phyloP scores from a whole-genome alignment of 2,888 invertebrate genomes.

The Harpalus rufipes region DNA sequence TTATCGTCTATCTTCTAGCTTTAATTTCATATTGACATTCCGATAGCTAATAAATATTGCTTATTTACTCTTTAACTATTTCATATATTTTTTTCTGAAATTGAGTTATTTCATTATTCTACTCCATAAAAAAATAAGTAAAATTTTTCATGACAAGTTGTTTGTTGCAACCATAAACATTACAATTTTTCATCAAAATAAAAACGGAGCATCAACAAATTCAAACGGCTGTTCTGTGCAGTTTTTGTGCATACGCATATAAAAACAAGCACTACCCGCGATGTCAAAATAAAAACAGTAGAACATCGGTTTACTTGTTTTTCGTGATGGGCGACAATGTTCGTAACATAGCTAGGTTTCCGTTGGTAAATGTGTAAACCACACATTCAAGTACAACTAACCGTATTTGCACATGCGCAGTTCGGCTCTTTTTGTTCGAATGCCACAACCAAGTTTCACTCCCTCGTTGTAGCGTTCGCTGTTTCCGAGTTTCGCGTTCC shows the following conservation, averaged over 20 bases:
- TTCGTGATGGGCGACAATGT: conserved; percentile 22
- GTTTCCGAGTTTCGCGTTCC: conserved; percentile 28
- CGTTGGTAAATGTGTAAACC: conserved; percentile 7
- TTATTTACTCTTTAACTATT: background rate
- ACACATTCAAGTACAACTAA: conserved; percentile 24
- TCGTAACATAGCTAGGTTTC: conserved; percentile 15
- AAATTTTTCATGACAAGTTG: too few species aligned
- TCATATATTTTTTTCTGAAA: background rate
- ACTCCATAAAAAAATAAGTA: too few species aligned
- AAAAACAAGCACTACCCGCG: conserved; percentile 5
- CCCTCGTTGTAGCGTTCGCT: background rate
- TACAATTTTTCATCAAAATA: background rate
- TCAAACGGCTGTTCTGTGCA: conserved; percentile 2
- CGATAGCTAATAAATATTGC: background rate
- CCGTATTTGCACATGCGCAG: conserved; percentile 21
- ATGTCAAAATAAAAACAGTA: conserved; percentile 21
- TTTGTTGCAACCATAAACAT: too few species aligned
- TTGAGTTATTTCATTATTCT: too few species aligned
- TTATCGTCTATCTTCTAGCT: background rate
- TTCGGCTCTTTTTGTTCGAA: conserved; percentile 19
- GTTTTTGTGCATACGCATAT: background rate
- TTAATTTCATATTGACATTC: background rate
- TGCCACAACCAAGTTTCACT: conserved; percentile 35
- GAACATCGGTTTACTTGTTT: conserved; percentile 8
- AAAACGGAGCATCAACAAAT: background rate